Percentiles rank a stretch among this genome's conserved stretches.
These are phyloP conservation scores for Radopholus similis DNA, from an alignment of 1,140 invertebrate species.

Conservation along the genomic window DNA sequence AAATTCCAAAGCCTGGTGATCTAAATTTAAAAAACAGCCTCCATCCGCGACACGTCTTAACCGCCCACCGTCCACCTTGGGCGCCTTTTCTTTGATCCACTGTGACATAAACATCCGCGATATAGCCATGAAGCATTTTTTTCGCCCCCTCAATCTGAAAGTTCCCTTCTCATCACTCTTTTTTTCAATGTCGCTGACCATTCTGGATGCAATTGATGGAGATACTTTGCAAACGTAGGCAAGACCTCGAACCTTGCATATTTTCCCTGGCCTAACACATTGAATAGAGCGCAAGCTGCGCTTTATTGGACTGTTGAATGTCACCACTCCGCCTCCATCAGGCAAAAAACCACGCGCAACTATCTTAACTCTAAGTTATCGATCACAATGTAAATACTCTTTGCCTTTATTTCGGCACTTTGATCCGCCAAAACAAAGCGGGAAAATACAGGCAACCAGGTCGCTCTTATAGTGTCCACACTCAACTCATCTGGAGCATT, in stretches of 20 bases:
- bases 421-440: constrained; percentile 81
- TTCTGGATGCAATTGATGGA: constrained; percentile 64
- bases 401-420: constrained; percentile 79
- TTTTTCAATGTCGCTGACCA: background rate
- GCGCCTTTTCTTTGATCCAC: constrained; percentile 83
- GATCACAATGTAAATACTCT: constrained; percentile 4
- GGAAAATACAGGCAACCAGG: constrained; percentile 58
- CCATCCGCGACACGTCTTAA: constrained; percentile 10
- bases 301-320: constrained; percentile 79
- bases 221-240: constrained; percentile 73
- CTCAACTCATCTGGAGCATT: constrained; percentile 68
- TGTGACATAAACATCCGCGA: constrained; percentile 91
- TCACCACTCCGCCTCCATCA: constrained; percentile 81
- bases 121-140: constrained; percentile 79
- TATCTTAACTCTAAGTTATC: constrained; percentile 57
- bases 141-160: constrained; percentile 77
- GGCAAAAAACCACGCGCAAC: constrained; percentile 77
- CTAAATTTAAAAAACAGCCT: constrained; percentile 46
- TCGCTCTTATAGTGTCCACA: constrained; percentile 53
- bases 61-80: constrained; percentile 75
- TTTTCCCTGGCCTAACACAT: constrained; percentile 75
- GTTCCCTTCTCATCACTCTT: background rate
- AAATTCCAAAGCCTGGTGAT: constrained; percentile 79
- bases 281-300: constrained; percentile 68
- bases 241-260: constrained; percentile 85